These are phyloP conservation scores for Lapara coniferarum DNA, from an alignment of 2,888 invertebrate genomes.

Conservation along the genomic window DNA sequence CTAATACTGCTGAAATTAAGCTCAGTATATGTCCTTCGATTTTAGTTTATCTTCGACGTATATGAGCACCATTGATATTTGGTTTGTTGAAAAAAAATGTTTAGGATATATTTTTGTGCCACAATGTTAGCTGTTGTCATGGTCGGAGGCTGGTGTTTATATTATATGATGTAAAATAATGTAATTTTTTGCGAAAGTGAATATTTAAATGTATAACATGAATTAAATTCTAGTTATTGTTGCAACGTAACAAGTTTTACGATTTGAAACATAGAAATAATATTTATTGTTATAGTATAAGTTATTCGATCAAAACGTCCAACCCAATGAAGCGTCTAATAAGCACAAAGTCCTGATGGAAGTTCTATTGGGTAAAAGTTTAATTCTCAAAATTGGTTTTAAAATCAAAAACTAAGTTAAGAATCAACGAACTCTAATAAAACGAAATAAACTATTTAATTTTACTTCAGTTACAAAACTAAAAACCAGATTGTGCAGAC, in stretches of 20 bases:
- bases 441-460: too few species aligned
- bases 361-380: too few species aligned
- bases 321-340: too few species aligned
- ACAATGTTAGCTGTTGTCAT: background rate
- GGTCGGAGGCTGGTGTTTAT: constrained; percentile 2
- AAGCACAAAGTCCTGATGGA: too few species aligned
- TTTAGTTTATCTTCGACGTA: constrained; percentile 19
- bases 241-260: constrained; percentile 10
- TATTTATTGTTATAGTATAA: too few species aligned
- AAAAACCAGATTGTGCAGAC: too few species aligned
- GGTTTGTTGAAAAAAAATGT: background rate
- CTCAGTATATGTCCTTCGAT: constrained; percentile 12
- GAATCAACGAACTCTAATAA: too few species aligned
- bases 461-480: too few species aligned
- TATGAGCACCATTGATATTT: background rate
- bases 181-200: constrained; percentile 1
- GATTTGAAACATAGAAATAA: background rate
- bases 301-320: too few species aligned
- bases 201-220: constrained; percentile 10
- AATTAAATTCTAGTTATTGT: background rate
- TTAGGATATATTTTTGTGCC: constrained; percentile 7
- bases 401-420: too few species aligned
- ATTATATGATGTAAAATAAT: background rate
- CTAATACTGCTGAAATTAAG: constrained; percentile 28
- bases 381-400: too few species aligned